Evolutionary conservation across 2,113 vertebrate genomes (phyloP).

Genomic region (Pica pica): DNA sequence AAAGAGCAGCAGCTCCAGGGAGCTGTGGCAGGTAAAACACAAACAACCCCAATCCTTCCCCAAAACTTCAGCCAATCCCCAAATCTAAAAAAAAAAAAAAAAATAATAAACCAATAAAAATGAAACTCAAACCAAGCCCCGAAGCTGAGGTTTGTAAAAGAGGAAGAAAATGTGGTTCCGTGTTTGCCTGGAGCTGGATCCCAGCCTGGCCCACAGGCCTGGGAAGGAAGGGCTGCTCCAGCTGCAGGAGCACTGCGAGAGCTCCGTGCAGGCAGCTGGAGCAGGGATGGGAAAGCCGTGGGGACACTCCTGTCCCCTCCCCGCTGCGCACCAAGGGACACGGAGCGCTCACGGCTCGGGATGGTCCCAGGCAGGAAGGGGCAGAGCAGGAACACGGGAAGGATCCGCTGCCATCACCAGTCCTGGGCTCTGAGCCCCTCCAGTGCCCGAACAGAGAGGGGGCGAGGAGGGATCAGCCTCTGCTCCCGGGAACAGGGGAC

Average conservation of each 20-base stretch:
- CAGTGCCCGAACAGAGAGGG: fast-evolving
- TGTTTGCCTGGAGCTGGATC: background rate
- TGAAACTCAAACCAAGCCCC: too few species aligned
- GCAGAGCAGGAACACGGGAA: background rate
- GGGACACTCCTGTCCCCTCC: background rate
- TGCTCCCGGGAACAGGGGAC: too few species aligned
- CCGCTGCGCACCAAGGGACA: background rate
- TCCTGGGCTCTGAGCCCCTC: background rate
- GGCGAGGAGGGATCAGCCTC: background rate
- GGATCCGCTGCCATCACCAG: background rate
- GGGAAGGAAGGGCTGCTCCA: background rate
- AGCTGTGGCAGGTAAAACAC: constrained; percentile 30
- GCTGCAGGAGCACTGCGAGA: background rate
- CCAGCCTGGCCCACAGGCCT: background rate
- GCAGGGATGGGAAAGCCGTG: background rate
- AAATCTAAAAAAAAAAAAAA: background rate
- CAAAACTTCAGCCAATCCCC: background rate
- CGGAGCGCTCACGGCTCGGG: fast-evolving
- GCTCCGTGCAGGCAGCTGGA: background rate
- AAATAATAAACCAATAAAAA: background rate
- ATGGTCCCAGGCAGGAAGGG: background rate
- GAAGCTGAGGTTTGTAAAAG: background rate
- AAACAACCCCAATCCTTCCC: background rate
- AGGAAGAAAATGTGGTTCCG: background rate
- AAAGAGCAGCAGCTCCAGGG: background rate